Percentiles rank a stretch among this genome's conserved stretches.
phyloP scores from a whole-genome alignment of 2,113 vertebrate species.

The Rhynchomys soricoides region DNA sequence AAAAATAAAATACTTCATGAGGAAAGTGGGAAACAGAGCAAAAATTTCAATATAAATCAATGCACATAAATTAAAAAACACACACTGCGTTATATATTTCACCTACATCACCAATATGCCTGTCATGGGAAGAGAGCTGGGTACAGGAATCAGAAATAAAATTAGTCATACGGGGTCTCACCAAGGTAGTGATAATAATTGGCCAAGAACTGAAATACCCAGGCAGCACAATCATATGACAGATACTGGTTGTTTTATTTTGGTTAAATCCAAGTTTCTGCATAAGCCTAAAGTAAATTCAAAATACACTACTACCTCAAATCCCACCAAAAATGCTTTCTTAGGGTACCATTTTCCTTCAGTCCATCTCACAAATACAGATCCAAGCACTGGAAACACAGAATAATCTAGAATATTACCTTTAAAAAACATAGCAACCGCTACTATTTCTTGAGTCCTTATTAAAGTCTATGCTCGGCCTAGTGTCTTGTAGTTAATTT shows the following conservation, averaged over 20 bases:
- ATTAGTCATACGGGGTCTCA: background rate
- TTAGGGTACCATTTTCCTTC: background rate
- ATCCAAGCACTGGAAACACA: background rate
- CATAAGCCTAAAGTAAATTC: background rate
- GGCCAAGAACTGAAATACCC: background rate
- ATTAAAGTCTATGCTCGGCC: background rate
- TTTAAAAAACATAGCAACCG: background rate
- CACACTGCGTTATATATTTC: background rate
- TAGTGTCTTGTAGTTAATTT: background rate
- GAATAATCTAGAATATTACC: background rate
- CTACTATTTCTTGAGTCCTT: background rate
- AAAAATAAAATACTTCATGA: background rate
- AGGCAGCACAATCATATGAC: background rate
- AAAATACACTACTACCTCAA: background rate
- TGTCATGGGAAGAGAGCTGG: background rate
- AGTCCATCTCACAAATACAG: background rate
- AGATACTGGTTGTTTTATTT: background rate
- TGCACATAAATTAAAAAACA: background rate
- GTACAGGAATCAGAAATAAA: background rate
- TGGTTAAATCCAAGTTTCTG: background rate
- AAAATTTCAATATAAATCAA: background rate
- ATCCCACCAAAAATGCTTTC: background rate
- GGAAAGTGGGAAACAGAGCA: background rate
- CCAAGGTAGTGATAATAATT: background rate
- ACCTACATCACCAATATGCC: background rate